Conservation (phyloP, 2,888 invertebrate species). For the Trichogramma evanescens region DNA sequence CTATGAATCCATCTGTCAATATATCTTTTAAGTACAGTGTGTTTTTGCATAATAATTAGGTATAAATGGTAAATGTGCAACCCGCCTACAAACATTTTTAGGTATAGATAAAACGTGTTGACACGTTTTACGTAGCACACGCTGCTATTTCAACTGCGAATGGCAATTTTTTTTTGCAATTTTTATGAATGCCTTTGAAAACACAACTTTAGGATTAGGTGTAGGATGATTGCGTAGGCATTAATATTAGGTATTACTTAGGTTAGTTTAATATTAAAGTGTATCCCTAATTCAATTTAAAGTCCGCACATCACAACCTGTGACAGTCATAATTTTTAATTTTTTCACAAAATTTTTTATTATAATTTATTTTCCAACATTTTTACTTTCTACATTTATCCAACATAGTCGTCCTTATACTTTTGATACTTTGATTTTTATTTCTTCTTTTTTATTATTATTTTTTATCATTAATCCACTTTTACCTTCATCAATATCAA, state of each 20-base stretch:
- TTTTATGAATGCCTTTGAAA: too few relatives aligned
- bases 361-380: background rate
- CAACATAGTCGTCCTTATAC: background rate
- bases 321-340: constrained; percentile 3
- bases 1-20: too few relatives aligned
- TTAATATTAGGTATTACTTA: constrained; percentile 33
- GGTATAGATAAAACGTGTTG: constrained; percentile 37
- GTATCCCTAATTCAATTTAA: constrained; percentile 5
- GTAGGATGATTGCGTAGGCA: constrained; percentile 43
- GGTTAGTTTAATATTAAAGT: constrained; percentile 30
- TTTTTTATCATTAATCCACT: background rate
- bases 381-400: background rate
- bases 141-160: constrained; percentile 7
- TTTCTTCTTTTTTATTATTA: background rate
- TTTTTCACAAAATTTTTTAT: background rate
- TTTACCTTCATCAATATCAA: constrained; percentile 6
- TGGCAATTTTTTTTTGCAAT: too few relatives aligned
- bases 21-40: too few relatives aligned
- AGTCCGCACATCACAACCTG: constrained; percentile 27
- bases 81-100: constrained; percentile 19
- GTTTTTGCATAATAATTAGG: too few relatives aligned
- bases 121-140: constrained; percentile 35
- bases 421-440: background rate
- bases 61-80: constrained; percentile 7
- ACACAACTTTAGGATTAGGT: constrained; percentile 23